phyloP scores from a whole-genome alignment of 2,113 vertebrate species.

The Ceyx cyanopectus region DNA sequence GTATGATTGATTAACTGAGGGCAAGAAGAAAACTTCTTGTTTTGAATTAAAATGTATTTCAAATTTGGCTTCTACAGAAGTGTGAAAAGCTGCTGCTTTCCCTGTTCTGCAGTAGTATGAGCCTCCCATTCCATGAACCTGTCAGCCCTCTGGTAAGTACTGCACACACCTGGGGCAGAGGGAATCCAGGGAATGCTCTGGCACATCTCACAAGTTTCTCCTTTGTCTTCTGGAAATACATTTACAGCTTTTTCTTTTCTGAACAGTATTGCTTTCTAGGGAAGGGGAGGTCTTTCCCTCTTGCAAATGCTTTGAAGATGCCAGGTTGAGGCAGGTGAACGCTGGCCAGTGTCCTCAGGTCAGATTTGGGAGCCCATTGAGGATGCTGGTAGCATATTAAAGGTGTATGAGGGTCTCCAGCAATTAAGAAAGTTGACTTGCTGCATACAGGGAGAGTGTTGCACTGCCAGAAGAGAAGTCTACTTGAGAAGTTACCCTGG shows the following conservation, averaged over 20 bases:
- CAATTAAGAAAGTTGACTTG: neutral
- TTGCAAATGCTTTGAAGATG: neutral
- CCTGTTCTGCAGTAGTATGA: slow-evolving; percentile 91
- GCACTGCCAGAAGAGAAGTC: neutral
- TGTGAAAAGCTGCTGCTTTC: slow-evolving; percentile 94
- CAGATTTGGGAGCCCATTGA: neutral
- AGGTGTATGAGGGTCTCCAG: neutral
- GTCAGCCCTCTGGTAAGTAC: slow-evolving; percentile 94
- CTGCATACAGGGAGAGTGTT: neutral
- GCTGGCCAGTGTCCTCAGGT: neutral
- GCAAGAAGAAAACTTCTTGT: neutral
- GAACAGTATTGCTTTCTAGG: neutral
- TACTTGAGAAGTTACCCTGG: neutral
- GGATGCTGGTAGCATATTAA: neutral
- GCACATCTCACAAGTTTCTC: accelerated
- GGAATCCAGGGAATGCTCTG: neutral
- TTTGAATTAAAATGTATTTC: neutral
- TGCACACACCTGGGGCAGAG: accelerated
- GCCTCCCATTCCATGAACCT: slow-evolving; percentile 95
- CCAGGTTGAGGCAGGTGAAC: neutral
- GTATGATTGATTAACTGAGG: neutral
- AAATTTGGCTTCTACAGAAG: slow-evolving; percentile 81
- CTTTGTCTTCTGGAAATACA: neutral
- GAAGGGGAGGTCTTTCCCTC: neutral
- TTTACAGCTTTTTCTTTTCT: neutral